Evolutionary conservation across 2,113 vertebrate species (phyloP), one percentile per base, ranked within the genome.

Genomic region (Gopherus flavomarginatus): DNA sequence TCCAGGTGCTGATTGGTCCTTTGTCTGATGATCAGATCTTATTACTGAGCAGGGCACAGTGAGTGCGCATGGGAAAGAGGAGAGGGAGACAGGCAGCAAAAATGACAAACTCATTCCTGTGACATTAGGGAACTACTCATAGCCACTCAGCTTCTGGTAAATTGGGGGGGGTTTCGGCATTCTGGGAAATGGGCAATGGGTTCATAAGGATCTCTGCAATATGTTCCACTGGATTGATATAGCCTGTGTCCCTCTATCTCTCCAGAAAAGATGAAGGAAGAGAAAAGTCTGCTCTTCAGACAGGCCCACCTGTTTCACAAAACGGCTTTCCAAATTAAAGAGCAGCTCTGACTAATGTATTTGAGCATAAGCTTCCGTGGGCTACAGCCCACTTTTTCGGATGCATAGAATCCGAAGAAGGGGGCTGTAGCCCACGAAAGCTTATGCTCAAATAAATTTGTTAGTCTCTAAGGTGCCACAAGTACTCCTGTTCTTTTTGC

Each of bases 81-180:
- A n/a, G 47, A 38, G 26, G 11, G 19, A 90, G 65, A 29, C 8
- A 0, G 49, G 65, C n/a, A 7, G 56, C 2, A 1, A 72, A 86
- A 81, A 86, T 72, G 87, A 89, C 94, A 96, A 95, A 95, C 82
- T 81, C 85, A 56, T 94, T 96, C 94, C 94, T 88, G 84, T 8
- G 14, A 79, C 87, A 44, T 78, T 35, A 54, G 85, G 83, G 72
- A 86, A 95, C 85, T 35, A 86, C 17, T 89, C 8, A 5, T 56
- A 13, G 26, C 94, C n/a, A 42, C 81, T 69, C 90, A 77, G 94
- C 93, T 89, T 96, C 96, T 96, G 96, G 93, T 96, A 93, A 87
- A 85, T 1, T 13, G 21, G 91, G 95, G 91, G 91, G 93, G 95
- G 16, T 19, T 83, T 75, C 38, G 1, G 89, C 53, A 83, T 9